phyloP scores from a whole-genome alignment of 2,888 invertebrate species.

The Stictocephala bisonia region DNA sequence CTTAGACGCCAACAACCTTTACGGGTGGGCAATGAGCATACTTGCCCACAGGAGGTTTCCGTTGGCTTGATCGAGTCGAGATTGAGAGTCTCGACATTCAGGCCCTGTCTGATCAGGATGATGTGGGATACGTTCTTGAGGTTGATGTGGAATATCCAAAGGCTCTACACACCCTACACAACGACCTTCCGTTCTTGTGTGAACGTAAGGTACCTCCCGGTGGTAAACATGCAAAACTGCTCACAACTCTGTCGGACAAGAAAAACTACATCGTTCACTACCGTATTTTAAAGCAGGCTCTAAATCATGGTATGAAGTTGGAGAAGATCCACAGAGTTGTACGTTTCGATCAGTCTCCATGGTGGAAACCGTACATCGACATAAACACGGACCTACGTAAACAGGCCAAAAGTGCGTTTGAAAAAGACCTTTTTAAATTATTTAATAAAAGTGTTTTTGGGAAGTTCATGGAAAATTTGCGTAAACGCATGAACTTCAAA shows the following conservation, averaged over 20 bases:
- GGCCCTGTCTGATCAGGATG: conserved; percentile 27
- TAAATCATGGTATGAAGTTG: conserved; percentile 57
- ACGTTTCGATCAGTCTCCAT: conserved; percentile 59
- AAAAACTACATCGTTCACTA: conserved; percentile 41
- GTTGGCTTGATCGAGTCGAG: conserved; percentile 56
- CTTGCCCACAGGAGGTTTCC: conserved; percentile 59
- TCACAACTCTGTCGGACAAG: conserved; percentile 34
- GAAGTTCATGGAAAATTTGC: conserved; percentile 19
- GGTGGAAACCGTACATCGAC: conserved; percentile 59
- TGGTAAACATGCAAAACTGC: conserved; percentile 31
- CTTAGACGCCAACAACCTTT: conserved; percentile 52
- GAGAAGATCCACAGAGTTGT: conserved; percentile 59
- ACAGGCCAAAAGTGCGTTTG: conserved; percentile 61
- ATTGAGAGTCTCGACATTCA: conserved; percentile 52
- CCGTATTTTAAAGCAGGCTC: conserved; percentile 27
- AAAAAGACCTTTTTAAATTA: conserved; percentile 57
- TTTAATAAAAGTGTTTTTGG: conserved; percentile 26
- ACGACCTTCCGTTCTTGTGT: conserved; percentile 44
- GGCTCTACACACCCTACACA: conserved; percentile 24
- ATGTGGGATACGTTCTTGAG: conserved; percentile 45
- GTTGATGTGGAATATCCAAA: conserved; percentile 46
- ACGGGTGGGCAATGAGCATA: conserved; percentile 54
- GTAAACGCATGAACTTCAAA: conserved; percentile 31
- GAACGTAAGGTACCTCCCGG: conserved; percentile 32
- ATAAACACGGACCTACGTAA: conserved; percentile 51